Conservation (phyloP, 1,140 invertebrate species). For the Camponotus vicinus region DNA sequence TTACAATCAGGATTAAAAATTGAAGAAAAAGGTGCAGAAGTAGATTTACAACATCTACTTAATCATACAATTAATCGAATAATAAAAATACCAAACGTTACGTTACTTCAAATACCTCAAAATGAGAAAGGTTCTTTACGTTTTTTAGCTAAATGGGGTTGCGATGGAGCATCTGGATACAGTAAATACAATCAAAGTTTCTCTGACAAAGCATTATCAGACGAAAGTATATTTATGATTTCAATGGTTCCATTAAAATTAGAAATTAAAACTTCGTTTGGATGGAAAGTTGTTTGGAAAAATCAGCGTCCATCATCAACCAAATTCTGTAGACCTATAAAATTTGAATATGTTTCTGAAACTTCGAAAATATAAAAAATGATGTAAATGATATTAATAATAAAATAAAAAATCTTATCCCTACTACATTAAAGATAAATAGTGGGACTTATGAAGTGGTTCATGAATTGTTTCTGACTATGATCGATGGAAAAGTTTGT, state of each 20-base stretch:
- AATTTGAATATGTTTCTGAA: conserved; percentile 7
- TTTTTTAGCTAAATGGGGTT: neutral
- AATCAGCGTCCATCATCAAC: neutral
- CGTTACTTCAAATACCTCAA: conserved; percentile 18
- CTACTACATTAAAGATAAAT: neutral
- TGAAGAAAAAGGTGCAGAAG: conserved; percentile 12
- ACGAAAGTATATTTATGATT: conserved; percentile 25
- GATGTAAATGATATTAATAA: neutral
- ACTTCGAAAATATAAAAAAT: neutral
- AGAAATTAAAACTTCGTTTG: neutral
- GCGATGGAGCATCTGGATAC: conserved; percentile 10
- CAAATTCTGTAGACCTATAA: neutral
- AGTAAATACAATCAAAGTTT: conserved; percentile 23
- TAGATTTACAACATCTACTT: conserved; percentile 13
- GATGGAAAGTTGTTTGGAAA: neutral
- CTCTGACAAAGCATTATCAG: neutral
- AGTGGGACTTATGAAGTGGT: neutral
- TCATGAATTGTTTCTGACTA: neutral
- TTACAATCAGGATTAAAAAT: conserved; percentile 3
- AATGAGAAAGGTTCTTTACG: neutral
- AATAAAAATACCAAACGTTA: conserved; percentile 15
- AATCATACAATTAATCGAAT: conserved; percentile 14
- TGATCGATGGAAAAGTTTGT: conserved; percentile 2
- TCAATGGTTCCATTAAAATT: conserved; percentile 11
- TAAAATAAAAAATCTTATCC: conserved; percentile 18